Percentiles rank a stretch among this genome's conserved stretches.
Evolutionary conservation across 2,888 invertebrate species (phyloP).

Genomic region (Mechanitis messenoides): DNA sequence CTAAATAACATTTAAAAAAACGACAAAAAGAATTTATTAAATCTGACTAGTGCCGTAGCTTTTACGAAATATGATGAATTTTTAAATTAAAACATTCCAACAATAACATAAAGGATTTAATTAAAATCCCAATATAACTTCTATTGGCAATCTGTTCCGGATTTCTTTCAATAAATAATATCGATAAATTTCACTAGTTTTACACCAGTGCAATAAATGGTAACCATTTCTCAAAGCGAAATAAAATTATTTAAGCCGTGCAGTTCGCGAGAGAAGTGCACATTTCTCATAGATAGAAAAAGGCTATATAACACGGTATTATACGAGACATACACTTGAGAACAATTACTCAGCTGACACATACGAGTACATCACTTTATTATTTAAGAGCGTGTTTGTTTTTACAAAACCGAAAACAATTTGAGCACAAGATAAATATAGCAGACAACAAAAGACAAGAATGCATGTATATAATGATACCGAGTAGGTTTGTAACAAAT

Average conservation of each 20-base stretch:
- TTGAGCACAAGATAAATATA: too few relatives aligned
- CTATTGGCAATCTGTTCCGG: background rate
- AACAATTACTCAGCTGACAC: background rate
- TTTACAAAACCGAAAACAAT: too few relatives aligned
- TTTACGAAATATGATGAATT: too few relatives aligned
- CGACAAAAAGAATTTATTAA: too few relatives aligned
- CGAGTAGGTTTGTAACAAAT: too few relatives aligned
- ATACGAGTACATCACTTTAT: background rate
- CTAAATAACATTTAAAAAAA: too few relatives aligned
- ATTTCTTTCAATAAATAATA: constrained; percentile 8
- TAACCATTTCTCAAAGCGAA: constrained; percentile 5
- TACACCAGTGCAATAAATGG: constrained; percentile 6
- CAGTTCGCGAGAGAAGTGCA: constrained; percentile 1
- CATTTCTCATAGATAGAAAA: constrained; percentile 5
- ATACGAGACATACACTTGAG: background rate
- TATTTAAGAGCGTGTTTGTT: too few relatives aligned
- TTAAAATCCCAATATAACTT: constrained; percentile 1
- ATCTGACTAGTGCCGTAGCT: too few relatives aligned
- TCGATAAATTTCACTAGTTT: constrained; percentile 6
- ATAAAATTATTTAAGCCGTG: constrained; percentile 5
- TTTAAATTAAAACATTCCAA: too few relatives aligned
- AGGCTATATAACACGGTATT: too few relatives aligned
- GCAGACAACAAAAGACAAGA: too few relatives aligned
- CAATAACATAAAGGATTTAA: background rate
- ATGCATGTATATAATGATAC: too few relatives aligned